Conservation (phyloP, 2,113 vertebrate genomes). For the Narcine bancroftii region DNA sequence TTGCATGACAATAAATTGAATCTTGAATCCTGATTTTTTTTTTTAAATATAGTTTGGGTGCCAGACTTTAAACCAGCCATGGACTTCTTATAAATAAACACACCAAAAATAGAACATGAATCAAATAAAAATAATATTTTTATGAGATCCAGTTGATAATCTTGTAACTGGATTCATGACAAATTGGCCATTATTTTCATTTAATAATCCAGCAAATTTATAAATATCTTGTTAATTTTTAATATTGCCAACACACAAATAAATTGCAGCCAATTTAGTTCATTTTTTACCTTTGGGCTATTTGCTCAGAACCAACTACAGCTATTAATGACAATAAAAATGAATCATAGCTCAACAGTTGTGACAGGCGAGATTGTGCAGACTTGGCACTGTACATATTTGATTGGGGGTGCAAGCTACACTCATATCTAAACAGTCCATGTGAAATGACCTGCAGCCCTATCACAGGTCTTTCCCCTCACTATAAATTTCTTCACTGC, state of each 20-base stretch:
- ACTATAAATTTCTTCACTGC: background rate
- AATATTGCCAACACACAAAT: background rate
- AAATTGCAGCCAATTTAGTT: slow-evolving; percentile 11
- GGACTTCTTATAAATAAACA: background rate
- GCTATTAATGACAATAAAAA: background rate
- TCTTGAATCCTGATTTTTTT: too few relatives aligned
- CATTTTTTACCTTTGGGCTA: background rate
- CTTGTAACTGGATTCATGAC: background rate
- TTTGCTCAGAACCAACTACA: slow-evolving; percentile 1
- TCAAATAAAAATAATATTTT: background rate
- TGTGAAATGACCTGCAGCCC: background rate
- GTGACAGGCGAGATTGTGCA: background rate
- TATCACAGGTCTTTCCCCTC: background rate
- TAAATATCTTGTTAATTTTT: slow-evolving; percentile 11
- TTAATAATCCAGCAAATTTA: background rate
- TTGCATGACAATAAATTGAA: too few relatives aligned
- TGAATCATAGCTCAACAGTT: background rate
- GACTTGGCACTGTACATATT: background rate
- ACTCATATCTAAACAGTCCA: background rate
- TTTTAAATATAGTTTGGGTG: too few relatives aligned
- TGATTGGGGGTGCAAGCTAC: background rate
- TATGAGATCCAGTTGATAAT: background rate
- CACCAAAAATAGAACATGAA: background rate
- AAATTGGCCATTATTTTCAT: slow-evolving; percentile 22
- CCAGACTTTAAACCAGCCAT: background rate